Evolutionary conservation across 1,140 invertebrate genomes (phyloP).

Genomic region (Thaumatotibia leucotreta): DNA sequence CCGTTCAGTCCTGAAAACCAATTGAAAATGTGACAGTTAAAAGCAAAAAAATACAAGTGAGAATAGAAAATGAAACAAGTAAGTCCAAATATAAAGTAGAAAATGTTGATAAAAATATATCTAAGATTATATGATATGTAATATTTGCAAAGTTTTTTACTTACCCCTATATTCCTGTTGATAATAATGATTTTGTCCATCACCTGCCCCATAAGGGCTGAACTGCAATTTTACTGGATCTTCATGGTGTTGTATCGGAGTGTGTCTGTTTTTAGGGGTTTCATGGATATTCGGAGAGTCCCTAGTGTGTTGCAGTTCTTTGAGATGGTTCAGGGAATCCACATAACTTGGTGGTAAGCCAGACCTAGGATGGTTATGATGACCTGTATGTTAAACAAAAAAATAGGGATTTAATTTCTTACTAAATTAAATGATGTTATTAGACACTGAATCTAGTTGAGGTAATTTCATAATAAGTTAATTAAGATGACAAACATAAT

Average conservation of each 20-base stretch:
- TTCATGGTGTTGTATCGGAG: conserved; percentile 42
- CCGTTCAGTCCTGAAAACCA: conserved; percentile 52
- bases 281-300: conserved; percentile 60
- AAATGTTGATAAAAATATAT: no score
- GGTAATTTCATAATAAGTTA: no score
- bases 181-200: conserved; percentile 62
- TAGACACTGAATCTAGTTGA: no score
- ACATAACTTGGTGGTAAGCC: conserved; percentile 60
- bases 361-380: conserved; percentile 29
- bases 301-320: conserved; percentile 44
- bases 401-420: no score
- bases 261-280: conserved; percentile 51
- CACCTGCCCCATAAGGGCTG: conserved; percentile 60
- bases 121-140: no score
- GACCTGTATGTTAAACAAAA: conserved; percentile 17
- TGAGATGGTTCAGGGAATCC: conserved; percentile 60
- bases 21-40: neutral
- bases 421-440: no score
- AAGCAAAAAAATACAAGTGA: no score
- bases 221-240: conserved; percentile 46
- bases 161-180: conserved; percentile 57
- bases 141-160: neutral
- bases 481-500: no score
- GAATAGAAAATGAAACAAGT: no score
- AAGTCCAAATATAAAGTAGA: no score